Base-by-base conservation (phyloP, 1,140 invertebrate genomes). In the Cotesia glomerata region DNA sequence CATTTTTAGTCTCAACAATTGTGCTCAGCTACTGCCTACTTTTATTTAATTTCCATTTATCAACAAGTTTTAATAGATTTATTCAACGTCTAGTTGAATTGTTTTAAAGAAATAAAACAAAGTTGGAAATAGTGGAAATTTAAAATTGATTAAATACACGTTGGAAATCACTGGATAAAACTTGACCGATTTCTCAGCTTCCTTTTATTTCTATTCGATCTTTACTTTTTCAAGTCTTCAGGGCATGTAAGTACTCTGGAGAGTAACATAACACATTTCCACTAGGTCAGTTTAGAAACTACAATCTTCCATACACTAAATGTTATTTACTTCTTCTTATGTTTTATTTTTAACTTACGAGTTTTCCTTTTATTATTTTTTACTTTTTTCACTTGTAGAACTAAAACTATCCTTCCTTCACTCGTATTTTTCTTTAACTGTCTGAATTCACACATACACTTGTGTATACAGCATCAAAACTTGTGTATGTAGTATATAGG, bases 231-330 rank as follows among this genome's bases (percentile, higher is more conserved):
- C 11, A 45, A 9, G 39, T 45, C 39, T 45, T 45, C 39, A 45
- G 39, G 39, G 39, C 11, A 45, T 45, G 39, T 45, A 45, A 45
- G 39, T 45, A 45, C 39, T 45, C 39, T 45, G 71, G 54, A 73
- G 75, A 72, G 74, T 71, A 62, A 73, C 74, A 70, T 74, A 76
- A 75, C 74, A 71, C 68, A 71, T 65, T 59, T 74, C 36, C 63
- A 45, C 67, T 52, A 39, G 63, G 36, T 32, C 59, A 45, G 51
- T 3, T 14, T 16, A 58, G 52, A 16, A 75, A 45, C 32, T 32
- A 69, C 54, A 68, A 72, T 69, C 36, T 45, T 45, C 56, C 18
- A 14, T 49, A 58, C 9, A 35, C 39, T 45, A 45, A 45, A 35
- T 35, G 51, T 34, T 54, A 52, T 67, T 61, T 64, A 14, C 26